Percentiles rank a stretch among this genome's conserved stretches.
Evolutionary conservation across 2,113 vertebrate species (phyloP).

Genomic region (Pelusios castaneus): DNA sequence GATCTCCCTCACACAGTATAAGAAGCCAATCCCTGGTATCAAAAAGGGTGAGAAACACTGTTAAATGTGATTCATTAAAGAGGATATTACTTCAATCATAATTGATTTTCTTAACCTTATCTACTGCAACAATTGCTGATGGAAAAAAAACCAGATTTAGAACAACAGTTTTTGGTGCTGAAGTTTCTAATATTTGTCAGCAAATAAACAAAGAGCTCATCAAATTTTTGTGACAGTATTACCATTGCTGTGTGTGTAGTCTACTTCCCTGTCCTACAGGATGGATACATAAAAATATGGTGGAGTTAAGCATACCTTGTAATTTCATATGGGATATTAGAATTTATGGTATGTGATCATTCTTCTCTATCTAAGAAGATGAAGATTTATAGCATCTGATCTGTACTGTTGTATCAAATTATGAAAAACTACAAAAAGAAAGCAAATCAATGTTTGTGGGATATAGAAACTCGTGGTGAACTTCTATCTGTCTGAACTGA

Average conservation of each 20-base stretch:
- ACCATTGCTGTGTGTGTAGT: background rate
- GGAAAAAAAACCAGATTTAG: background rate
- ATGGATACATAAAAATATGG: background rate
- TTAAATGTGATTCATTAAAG: background rate
- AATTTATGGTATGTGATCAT: background rate
- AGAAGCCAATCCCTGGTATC: no score
- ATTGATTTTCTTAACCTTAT: background rate
- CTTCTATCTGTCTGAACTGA: background rate
- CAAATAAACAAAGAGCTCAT: background rate
- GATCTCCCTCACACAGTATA: no score
- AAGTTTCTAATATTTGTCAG: constrained; percentile 1
- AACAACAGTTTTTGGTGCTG: background rate
- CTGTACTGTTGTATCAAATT: background rate
- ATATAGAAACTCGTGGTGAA: constrained; percentile 17
- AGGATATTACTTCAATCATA: background rate
- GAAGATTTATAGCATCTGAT: background rate
- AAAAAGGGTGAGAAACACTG: no score
- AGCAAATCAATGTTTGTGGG: background rate
- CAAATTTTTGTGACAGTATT: background rate
- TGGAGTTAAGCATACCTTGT: background rate
- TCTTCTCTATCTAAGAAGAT: background rate
- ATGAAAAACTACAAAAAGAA: constrained; percentile 6
- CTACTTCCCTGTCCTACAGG: background rate
- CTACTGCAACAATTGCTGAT: background rate
- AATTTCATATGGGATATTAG: background rate